Percentiles rank a stretch among this genome's conserved stretches.
These are phyloP conservation scores for Caenorhabditis virilis DNA, from an alignment of 2,888 invertebrate species.

Conservation along the genomic window DNA sequence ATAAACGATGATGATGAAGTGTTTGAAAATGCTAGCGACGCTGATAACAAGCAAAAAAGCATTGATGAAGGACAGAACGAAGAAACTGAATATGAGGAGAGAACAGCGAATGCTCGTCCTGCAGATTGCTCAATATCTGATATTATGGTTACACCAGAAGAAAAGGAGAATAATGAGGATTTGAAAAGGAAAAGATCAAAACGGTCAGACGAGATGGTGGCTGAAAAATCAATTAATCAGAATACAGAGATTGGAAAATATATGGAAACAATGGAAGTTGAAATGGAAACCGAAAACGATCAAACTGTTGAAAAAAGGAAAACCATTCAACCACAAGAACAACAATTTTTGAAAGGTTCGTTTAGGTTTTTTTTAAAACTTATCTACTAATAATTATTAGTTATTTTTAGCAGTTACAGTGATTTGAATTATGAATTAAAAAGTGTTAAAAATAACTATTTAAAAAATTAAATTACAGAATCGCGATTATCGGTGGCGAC, in stretches of 20 bases:
- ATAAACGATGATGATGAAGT: neutral
- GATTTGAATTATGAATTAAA: too few species aligned
- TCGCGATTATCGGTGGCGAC: slow-evolving; percentile 14
- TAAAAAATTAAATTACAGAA: slow-evolving; percentile 11
- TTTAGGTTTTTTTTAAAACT: neutral
- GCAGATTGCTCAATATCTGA: slow-evolving; percentile 3
- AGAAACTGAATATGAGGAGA: neutral
- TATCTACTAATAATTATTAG: too few species aligned
- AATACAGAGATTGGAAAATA: neutral
- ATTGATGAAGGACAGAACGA: neutral
- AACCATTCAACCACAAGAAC: slow-evolving; percentile 20
- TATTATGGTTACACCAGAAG: neutral
- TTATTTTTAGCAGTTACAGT: too few species aligned
- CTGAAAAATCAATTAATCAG: neutral
- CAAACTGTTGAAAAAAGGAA: neutral
- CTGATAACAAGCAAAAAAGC: neutral
- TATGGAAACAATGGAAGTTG: neutral
- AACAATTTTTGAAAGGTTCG: slow-evolving; percentile 12
- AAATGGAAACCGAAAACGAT: neutral
- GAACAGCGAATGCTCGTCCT: neutral
- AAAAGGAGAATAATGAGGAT: neutral
- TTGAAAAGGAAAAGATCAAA: slow-evolving; percentile 1
- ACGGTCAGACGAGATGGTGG: too few species aligned
- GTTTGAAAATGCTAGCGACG: neutral
- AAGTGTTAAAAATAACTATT: too few species aligned